Percentiles rank a stretch among this genome's conserved stretches.
Evolutionary conservation across 2,797 vertebrate species (phyloP).

Genomic region (Tokudaia muenninki): DNA sequence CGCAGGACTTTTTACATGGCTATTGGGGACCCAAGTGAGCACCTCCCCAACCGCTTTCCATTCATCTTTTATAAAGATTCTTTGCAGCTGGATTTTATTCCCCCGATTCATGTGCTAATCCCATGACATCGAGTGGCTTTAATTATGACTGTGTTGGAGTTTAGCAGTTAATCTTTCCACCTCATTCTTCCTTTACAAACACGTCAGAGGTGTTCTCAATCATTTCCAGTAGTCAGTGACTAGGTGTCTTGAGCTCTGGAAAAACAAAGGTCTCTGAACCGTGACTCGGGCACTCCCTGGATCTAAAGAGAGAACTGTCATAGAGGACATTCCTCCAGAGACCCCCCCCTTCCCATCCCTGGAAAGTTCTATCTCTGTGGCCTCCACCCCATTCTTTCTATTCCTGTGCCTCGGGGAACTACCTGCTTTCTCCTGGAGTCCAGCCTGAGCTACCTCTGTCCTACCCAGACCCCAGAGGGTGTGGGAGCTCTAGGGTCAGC

Average conservation of each 20-base stretch:
- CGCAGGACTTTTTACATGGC: neutral
- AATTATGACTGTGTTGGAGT: neutral
- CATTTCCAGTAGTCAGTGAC: constrained; percentile 8
- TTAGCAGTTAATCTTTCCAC: neutral
- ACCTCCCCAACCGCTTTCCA: neutral
- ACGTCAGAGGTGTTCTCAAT: neutral
- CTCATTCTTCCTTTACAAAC: neutral
- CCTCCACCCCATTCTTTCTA: neutral
- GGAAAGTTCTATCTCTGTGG: neutral
- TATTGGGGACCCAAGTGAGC: neutral
- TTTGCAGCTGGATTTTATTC: neutral
- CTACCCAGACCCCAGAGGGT: neutral
- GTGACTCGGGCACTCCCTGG: neutral
- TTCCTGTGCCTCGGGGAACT: neutral
- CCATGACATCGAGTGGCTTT: neutral
- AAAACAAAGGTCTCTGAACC: constrained; percentile 14
- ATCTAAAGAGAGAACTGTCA: neutral
- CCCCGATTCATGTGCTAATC: neutral
- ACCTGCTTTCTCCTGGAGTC: neutral
- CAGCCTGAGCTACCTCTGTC: neutral
- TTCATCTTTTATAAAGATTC: neutral
- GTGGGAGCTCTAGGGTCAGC: neutral
- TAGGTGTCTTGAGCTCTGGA: neutral
- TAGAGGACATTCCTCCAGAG: neutral
- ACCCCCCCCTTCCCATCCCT: no score